Percentiles rank a stretch among this genome's conserved stretches.
Conservation (phyloP, 2,888 invertebrate genomes). For the Mimumesa dahlbomi region DNA sequence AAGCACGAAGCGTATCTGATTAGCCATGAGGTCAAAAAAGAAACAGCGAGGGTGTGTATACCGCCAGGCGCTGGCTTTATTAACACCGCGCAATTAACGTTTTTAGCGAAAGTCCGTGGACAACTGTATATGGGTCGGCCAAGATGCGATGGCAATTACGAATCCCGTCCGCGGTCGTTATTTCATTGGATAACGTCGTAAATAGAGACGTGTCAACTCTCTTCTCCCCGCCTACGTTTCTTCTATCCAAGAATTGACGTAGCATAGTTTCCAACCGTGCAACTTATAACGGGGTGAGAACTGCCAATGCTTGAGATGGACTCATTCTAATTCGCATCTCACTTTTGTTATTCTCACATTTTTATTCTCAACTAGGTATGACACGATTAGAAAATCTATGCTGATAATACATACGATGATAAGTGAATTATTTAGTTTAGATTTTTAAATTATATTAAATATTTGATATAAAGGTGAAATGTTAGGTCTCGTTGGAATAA, state of each 20-base stretch:
- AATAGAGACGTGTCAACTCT: conserved; percentile 42
- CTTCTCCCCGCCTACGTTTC: conserved; percentile 9
- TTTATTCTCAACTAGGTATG: background rate
- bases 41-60: background rate
- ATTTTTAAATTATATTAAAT: too few species aligned
- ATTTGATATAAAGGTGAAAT: too few species aligned
- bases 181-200: conserved; percentile 48
- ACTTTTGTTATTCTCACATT: conserved; percentile 6
- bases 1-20: conserved; percentile 53
- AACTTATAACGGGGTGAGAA: conserved; percentile 27
- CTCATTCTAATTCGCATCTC: conserved; percentile 46
- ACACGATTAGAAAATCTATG: conserved; percentile 23
- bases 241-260: conserved; percentile 2
- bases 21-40: conserved; percentile 50
- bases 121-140: conserved; percentile 50
- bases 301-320: conserved; percentile 19
- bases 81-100: conserved; percentile 59
- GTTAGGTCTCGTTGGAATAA: too few species aligned
- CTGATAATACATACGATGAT: too few species aligned
- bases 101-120: conserved; percentile 36
- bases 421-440: too few species aligned
- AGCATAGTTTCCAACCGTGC: conserved; percentile 22
- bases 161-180: conserved; percentile 38
- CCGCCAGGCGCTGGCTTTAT: conserved; percentile 33
- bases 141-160: conserved; percentile 48